Evolutionary conservation across 2,113 vertebrate genomes (phyloP).

Genomic region (Saimiri boliviensis): DNA sequence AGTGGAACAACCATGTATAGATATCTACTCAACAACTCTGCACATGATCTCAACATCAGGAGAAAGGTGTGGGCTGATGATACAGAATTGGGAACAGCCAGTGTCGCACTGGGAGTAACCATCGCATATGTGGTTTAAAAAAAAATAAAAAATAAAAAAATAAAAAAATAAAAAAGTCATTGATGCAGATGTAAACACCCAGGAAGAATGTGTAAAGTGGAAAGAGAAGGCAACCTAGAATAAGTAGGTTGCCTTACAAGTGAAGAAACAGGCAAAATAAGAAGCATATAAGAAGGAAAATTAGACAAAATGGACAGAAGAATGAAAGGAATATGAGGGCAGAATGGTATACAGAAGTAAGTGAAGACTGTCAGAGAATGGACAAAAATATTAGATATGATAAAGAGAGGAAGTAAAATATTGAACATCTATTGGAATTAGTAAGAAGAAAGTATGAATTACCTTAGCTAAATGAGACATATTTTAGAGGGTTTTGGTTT

Average conservation of each 20-base stretch:
- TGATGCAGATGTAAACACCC: no score
- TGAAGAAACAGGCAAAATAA: neutral
- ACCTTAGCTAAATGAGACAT: neutral
- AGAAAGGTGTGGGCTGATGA: neutral
- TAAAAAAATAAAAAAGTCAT: neutral
- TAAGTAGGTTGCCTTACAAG: no score
- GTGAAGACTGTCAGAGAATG: neutral
- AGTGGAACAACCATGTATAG: neutral
- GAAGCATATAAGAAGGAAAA: neutral
- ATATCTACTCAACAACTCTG: neutral
- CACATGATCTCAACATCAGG: neutral
- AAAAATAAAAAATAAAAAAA: no score
- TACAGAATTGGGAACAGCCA: neutral
- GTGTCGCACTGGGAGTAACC: neutral
- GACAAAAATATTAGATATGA: neutral
- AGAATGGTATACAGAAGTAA: neutral
- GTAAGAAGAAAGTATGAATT: neutral
- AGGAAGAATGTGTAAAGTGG: neutral
- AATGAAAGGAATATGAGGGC: neutral
- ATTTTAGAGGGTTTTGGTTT: neutral
- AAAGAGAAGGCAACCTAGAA: neutral
- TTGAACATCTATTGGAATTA: neutral
- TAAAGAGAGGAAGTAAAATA: neutral
- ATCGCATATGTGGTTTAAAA: neutral
- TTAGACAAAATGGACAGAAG: neutral